A percentile compares a stretch with the other conserved stretches of the same genome.
Evolutionary conservation across 2,888 invertebrate genomes (phyloP).

Genomic region (Polydrusus pterygomalis): DNA sequence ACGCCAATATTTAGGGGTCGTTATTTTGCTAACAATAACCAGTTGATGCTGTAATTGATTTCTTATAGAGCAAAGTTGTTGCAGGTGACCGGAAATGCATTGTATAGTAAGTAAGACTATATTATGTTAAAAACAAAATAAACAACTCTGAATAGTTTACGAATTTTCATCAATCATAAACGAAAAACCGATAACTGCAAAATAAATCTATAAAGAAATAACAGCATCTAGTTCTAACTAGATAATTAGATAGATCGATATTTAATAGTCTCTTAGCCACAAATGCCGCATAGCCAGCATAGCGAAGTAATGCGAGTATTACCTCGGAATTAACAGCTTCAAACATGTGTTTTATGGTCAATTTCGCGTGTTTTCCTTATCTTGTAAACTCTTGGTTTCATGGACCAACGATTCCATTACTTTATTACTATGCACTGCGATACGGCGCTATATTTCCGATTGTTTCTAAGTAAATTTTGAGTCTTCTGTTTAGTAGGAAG

Average conservation of each 20-base stretch:
- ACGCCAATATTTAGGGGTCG: too few species aligned
- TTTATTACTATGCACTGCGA: background rate
- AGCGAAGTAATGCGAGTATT: slow-evolving; percentile 34
- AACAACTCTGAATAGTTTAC: too few species aligned
- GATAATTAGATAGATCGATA: slow-evolving; percentile 17
- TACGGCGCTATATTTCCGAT: slow-evolving; percentile 10
- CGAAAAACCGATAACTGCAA: background rate
- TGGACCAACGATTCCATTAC: slow-evolving; percentile 35
- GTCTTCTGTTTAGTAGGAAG: too few species aligned
- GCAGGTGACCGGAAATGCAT: too few species aligned
- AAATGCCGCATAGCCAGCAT: slow-evolving; percentile 1
- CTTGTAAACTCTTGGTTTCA: slow-evolving; percentile 27
- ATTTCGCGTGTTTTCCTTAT: slow-evolving; percentile 47
- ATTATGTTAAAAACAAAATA: too few species aligned
- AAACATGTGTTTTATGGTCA: slow-evolving; percentile 45
- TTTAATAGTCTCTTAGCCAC: slow-evolving; percentile 11
- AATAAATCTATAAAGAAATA: background rate
- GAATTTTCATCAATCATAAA: background rate
- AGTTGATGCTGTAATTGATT: too few species aligned
- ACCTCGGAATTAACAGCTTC: slow-evolving; percentile 44
- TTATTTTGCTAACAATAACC: too few species aligned
- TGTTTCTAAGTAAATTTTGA: background rate
- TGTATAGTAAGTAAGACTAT: too few species aligned
- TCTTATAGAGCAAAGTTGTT: too few species aligned
- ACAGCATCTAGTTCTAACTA: slow-evolving; percentile 6